These are phyloP conservation scores for Catharus bicknelli DNA, from an alignment of 2,113 vertebrate genomes.

Conservation along the genomic window DNA sequence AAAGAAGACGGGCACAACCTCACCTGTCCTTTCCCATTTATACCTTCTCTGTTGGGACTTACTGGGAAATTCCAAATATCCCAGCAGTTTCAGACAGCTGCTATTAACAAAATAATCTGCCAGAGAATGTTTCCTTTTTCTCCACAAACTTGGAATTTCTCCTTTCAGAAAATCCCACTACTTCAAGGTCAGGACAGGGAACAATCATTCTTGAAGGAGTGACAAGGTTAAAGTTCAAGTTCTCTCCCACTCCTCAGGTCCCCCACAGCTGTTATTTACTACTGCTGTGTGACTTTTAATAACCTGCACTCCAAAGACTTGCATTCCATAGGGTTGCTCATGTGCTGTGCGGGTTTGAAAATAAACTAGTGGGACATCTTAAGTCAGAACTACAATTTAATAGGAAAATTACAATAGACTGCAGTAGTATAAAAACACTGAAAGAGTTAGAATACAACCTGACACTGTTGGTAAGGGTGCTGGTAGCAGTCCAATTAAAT, in stretches of 20 bases:
- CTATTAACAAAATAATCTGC: conserved; percentile 16
- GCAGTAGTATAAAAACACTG: too few relatives aligned
- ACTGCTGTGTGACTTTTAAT: background rate
- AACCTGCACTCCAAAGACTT: background rate
- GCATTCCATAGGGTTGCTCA: background rate
- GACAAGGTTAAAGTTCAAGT: conserved; percentile 19
- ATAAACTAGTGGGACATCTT: too few relatives aligned
- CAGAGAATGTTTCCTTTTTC: conserved; percentile 30
- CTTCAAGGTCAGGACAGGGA: conserved; percentile 49
- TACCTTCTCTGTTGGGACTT: background rate
- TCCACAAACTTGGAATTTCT: conserved; percentile 27
- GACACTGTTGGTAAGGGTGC: too few relatives aligned
- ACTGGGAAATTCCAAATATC: conserved; percentile 5
- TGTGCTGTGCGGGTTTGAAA: too few relatives aligned
- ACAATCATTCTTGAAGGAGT: conserved; percentile 20
- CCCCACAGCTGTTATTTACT: conserved; percentile 54
- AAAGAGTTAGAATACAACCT: too few relatives aligned
- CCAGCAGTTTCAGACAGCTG: conserved; percentile 36
- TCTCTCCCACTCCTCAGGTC: background rate
- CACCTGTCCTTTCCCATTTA: conserved; percentile 27
- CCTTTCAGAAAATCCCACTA: conserved; percentile 16
- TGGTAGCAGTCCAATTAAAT: too few relatives aligned
- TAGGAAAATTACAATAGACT: too few relatives aligned
- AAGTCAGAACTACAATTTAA: too few relatives aligned
- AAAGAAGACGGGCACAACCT: background rate